Conservation (phyloP, 2,888 invertebrate species). For the Meta bourneti region DNA sequence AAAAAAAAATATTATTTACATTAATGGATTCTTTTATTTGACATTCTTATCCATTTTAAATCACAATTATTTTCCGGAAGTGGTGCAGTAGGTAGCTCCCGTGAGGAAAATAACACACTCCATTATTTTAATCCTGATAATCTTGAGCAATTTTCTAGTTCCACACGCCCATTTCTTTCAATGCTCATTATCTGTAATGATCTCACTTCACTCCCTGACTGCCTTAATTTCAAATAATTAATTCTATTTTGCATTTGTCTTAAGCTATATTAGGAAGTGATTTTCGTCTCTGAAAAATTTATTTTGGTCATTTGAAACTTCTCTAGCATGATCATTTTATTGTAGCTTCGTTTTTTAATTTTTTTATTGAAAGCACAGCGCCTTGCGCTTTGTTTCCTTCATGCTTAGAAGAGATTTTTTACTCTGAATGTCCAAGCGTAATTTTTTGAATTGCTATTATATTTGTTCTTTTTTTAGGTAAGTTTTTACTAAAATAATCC, state of each 20-base stretch:
- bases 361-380: too few relatives aligned
- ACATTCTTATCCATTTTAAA: constrained; percentile 6
- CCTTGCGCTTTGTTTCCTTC: too few relatives aligned
- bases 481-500: too few relatives aligned
- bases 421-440: too few relatives aligned
- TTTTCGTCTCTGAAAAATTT: neutral
- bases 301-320: neutral
- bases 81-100: neutral
- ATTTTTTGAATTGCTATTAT: too few relatives aligned
- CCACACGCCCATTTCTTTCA: neutral
- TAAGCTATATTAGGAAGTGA: neutral
- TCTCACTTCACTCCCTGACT: constrained; percentile 2
- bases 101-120: constrained; percentile 4
- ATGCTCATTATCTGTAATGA: constrained; percentile 35
- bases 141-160: constrained; percentile 1
- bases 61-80: neutral
- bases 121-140: constrained; percentile 39
- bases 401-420: too few relatives aligned
- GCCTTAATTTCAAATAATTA: constrained; percentile 5
- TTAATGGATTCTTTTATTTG: neutral
- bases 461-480: too few relatives aligned
- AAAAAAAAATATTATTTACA: too few relatives aligned
- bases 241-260: neutral
- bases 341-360: too few relatives aligned
- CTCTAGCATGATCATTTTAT: neutral